Evolutionary conservation across 2,113 vertebrate species (phyloP).

Genomic region (Ondatra zibethicus): DNA sequence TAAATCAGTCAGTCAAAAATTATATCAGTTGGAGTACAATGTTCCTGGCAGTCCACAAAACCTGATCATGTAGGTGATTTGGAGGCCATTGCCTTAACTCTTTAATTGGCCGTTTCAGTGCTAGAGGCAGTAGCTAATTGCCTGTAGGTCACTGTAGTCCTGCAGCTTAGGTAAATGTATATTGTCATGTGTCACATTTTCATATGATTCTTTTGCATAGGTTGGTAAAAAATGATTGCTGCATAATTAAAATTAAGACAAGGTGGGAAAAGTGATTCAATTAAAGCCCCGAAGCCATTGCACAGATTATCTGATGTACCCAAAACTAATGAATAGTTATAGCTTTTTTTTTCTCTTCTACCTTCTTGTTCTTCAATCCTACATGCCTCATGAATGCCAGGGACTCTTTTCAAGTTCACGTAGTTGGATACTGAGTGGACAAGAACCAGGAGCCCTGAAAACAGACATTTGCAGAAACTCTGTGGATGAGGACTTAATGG

Average conservation of each 20-base stretch:
- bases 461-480: slow-evolving; percentile 77
- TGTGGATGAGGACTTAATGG: slow-evolving; percentile 75
- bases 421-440: slow-evolving; percentile 76
- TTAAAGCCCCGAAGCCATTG: slow-evolving; percentile 87
- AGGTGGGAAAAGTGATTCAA: slow-evolving; percentile 87
- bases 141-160: slow-evolving; percentile 88
- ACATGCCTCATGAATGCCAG: slow-evolving; percentile 60
- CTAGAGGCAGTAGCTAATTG: slow-evolving; percentile 88
- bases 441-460: slow-evolving; percentile 76
- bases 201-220: slow-evolving; percentile 84
- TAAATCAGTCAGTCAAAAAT: slow-evolving; percentile 91
- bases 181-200: slow-evolving; percentile 91
- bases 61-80: slow-evolving; percentile 88
- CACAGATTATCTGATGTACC: slow-evolving; percentile 87
- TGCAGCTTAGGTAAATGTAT: slow-evolving; percentile 88
- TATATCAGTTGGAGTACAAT: slow-evolving; percentile 85
- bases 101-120: slow-evolving; percentile 89
- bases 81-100: slow-evolving; percentile 90
- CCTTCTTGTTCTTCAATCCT: slow-evolving; percentile 79
- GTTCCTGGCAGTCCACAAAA: slow-evolving; percentile 87
- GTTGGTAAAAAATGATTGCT: slow-evolving; percentile 87
- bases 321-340: slow-evolving; percentile 87
- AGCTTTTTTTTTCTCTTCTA: slow-evolving; percentile 82
- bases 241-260: slow-evolving; percentile 90
- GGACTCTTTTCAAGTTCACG: slow-evolving; percentile 66